A percentile compares a stretch with the other conserved stretches of the same genome.
Evolutionary conservation across 2,113 vertebrate species (phyloP).

Genomic region (Melanerpes aurifrons): DNA sequence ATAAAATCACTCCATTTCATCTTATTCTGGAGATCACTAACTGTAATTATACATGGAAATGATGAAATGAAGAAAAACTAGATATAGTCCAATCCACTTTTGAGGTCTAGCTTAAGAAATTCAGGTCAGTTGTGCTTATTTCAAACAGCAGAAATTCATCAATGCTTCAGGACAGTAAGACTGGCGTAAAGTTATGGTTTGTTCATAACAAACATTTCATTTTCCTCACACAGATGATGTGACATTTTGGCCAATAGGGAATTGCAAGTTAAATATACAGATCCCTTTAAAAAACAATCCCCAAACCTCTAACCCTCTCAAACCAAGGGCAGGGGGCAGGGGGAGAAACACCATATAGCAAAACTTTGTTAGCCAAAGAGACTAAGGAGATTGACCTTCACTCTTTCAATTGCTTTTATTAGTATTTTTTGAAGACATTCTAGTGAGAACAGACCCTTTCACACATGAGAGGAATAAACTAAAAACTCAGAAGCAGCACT

Average conservation of each 20-base stretch:
- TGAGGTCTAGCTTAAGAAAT: not conserved
- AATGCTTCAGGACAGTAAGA: not conserved
- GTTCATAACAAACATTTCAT: not conserved
- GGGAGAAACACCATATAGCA: not conserved
- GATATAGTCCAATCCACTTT: constrained; percentile 12
- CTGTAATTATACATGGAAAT: constrained; percentile 48
- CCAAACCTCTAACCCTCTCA: not conserved
- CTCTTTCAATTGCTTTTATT: constrained; percentile 13
- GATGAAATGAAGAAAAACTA: constrained; percentile 13
- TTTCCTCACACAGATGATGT: not conserved
- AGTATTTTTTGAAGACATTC: constrained; percentile 11
- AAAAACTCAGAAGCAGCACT: not conserved
- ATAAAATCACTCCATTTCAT: constrained; percentile 49
- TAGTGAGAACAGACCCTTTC: constrained; percentile 29
- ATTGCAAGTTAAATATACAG: not conserved
- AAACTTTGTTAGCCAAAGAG: not conserved
- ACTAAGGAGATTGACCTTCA: not conserved
- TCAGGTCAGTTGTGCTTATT: not conserved
- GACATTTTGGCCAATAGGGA: not conserved
- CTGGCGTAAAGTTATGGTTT: not conserved
- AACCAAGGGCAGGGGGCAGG: not conserved
- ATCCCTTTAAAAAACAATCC: not conserved
- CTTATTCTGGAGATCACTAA: constrained; percentile 37
- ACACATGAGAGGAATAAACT: not conserved
- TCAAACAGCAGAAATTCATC: not conserved